Conservation (phyloP, 2,888 invertebrate species). For the Trachelus troglodyta region DNA sequence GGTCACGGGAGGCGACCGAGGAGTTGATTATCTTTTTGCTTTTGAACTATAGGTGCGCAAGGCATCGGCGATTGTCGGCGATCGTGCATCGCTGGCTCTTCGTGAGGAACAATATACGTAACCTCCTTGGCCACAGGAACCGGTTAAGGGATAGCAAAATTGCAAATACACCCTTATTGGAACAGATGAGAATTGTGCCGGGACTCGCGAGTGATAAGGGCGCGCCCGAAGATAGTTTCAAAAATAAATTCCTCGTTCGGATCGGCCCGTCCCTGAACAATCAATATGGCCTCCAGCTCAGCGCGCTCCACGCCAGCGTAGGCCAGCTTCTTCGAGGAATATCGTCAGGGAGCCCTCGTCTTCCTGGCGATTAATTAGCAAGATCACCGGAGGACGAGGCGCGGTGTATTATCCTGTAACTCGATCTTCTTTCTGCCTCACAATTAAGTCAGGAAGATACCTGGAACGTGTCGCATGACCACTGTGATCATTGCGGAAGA, state of each 20-base stretch:
- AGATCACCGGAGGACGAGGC: constrained; percentile 17
- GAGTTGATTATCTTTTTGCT: constrained; percentile 43
- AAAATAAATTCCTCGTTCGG: constrained; percentile 24
- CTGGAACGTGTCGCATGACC: constrained; percentile 17
- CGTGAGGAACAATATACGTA: neutral
- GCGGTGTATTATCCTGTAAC: constrained; percentile 28
- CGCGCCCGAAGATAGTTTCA: constrained; percentile 3
- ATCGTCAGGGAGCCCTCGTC: constrained; percentile 20
- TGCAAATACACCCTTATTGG: too few relatives aligned
- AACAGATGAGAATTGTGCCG: too few relatives aligned
- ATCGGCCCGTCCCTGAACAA: constrained; percentile 46
- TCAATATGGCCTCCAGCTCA: constrained; percentile 48
- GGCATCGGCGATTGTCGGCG: neutral
- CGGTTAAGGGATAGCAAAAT: too few relatives aligned
- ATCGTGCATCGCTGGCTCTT: constrained; percentile 3
- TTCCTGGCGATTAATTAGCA: constrained; percentile 33
- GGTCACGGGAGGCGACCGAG: constrained; percentile 24
- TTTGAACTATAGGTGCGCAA: constrained; percentile 19
- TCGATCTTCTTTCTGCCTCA: constrained; percentile 14
- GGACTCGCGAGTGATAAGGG: neutral
- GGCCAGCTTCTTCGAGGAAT: constrained; percentile 32
- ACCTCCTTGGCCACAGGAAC: too few relatives aligned
- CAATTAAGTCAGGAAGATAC: constrained; percentile 31
- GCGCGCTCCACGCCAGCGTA: constrained; percentile 37
- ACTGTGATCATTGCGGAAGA: constrained; percentile 24